Percentiles rank a stretch among this genome's conserved stretches.
Evolutionary conservation across 2,888 invertebrate genomes (phyloP).

Genomic region (Ophioninae sp.): DNA sequence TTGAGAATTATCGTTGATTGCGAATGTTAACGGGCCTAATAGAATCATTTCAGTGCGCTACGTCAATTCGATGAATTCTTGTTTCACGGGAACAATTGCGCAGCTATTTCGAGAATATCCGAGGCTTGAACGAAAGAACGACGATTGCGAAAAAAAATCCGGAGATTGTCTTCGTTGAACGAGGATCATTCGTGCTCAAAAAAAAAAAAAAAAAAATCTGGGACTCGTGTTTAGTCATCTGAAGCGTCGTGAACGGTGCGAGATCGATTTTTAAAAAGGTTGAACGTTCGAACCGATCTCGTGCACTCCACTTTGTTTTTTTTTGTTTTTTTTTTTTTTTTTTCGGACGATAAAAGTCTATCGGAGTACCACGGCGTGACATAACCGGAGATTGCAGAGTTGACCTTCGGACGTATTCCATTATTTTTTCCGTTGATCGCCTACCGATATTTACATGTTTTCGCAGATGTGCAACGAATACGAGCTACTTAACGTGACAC

Average conservation of each 20-base stretch:
- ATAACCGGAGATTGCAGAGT: conserved; percentile 36
- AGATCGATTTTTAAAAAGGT: conserved; percentile 35
- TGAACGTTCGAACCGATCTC: conserved; percentile 28
- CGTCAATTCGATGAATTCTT: neutral
- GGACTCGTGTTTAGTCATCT: conserved; percentile 51
- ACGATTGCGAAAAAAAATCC: conserved; percentile 7
- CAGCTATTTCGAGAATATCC: neutral
- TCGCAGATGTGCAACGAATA: neutral
- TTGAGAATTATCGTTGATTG: conserved; percentile 2
- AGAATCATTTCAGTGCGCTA: neutral
- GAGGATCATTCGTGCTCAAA: conserved; percentile 17
- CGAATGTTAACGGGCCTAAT: conserved; percentile 5
- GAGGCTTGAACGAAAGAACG: conserved; percentile 11
- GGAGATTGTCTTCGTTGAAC: conserved; percentile 34
- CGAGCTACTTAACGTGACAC: too few relatives aligned
- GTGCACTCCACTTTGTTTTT: conserved; percentile 24
- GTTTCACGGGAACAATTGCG: neutral
- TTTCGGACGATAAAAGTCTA: neutral
- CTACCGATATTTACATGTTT: neutral
- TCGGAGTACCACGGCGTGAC: conserved; percentile 7
- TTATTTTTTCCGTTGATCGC: conserved; percentile 1
- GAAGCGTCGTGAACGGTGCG: conserved; percentile 56
- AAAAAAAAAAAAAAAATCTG: neutral
- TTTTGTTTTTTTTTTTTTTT: conserved; percentile 6
- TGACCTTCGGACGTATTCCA: conserved; percentile 41